Evolutionary conservation across 2,888 invertebrate genomes (phyloP), one percentile per base, ranked within the genome.

Genomic region (Cephus runcator): DNA sequence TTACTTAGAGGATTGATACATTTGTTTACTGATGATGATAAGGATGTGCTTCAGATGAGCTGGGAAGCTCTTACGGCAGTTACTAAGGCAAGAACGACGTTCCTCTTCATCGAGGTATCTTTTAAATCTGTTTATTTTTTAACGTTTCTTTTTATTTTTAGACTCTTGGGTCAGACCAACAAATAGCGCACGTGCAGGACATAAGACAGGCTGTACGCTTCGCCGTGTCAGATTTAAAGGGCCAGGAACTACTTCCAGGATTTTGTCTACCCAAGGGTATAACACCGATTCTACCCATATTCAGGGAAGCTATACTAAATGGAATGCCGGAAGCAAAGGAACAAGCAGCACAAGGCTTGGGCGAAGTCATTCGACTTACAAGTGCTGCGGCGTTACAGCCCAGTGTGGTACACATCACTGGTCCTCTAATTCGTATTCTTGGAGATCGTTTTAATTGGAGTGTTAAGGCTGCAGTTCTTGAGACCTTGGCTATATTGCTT

Each of bases 391-490:
- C 98, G 9, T 92, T 99, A 78, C 98, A 98, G 91, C 97, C 98
- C 0, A 98, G 98, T 75, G 99, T 99, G 4, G 97, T 99, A 81
- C 97, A 98, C 90, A 98, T 99, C 87, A 99, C 99, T 6, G 99
- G 99, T 0, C 99, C 99, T 0, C 93, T 99, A 81, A 99, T 99
- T 92, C 95, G 99, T 87, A 98, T 99, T 91, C 94, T 99, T 76
- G 99, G 99, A 12, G 98, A 98, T 92, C 94, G 99, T 80, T 99
- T 98, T 92, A 97, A 96, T 88, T 95, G 97, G 88, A 97, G 96
- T 87, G 98, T 99, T 1, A 99, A 99, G 92, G 97, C 98, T 0
- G 98, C 99, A 40, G 98, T 99, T 56, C 93, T 99, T 35, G 98
- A 99, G 91, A 98, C 98, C 0, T 93, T 99, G 34, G 98, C 98